Conservation (phyloP, 2,113 vertebrate genomes). For the Barbus barbus region DNA sequence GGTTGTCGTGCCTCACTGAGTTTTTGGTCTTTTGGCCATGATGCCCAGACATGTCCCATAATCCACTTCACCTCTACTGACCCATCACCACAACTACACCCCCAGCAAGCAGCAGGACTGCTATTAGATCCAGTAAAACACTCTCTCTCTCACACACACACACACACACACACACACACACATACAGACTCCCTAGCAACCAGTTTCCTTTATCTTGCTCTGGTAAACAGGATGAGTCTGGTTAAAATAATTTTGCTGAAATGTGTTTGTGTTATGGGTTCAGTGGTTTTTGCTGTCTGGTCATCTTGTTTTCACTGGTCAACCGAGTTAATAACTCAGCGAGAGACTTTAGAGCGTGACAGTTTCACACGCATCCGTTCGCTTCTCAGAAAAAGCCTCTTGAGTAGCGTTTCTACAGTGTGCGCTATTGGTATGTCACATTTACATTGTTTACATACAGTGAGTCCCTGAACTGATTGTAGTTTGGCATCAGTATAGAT, state of each 20-base stretch:
- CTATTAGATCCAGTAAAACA: conserved; percentile 38
- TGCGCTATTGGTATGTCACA: conserved; percentile 19
- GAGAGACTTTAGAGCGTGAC: conserved; percentile 25
- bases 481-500: conserved; percentile 26
- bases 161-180: conserved; percentile 11
- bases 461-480: conserved; percentile 41
- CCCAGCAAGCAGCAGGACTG: conserved; percentile 21
- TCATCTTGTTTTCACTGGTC: too few relatives aligned
- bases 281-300: conserved; percentile 38
- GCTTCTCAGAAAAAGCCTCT: background rate
- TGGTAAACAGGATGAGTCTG: conserved; percentile 36
- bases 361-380: conserved; percentile 31
- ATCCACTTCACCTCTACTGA: conserved; percentile 51
- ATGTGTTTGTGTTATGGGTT: conserved; percentile 31
- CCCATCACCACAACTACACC: conserved; percentile 46
- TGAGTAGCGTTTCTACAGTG: background rate
- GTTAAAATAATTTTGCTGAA: conserved; percentile 32
- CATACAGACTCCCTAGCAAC: conserved; percentile 29
- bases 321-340: conserved; percentile 41
- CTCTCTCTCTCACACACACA: background rate
- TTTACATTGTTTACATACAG: conserved; percentile 39
- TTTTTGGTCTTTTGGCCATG: conserved; percentile 44
- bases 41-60: conserved; percentile 57
- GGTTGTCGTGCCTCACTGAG: conserved; percentile 51
- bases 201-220: conserved; percentile 21